phyloP scores from a whole-genome alignment of 2,888 invertebrate genomes.

The Parnassius glacialis region DNA sequence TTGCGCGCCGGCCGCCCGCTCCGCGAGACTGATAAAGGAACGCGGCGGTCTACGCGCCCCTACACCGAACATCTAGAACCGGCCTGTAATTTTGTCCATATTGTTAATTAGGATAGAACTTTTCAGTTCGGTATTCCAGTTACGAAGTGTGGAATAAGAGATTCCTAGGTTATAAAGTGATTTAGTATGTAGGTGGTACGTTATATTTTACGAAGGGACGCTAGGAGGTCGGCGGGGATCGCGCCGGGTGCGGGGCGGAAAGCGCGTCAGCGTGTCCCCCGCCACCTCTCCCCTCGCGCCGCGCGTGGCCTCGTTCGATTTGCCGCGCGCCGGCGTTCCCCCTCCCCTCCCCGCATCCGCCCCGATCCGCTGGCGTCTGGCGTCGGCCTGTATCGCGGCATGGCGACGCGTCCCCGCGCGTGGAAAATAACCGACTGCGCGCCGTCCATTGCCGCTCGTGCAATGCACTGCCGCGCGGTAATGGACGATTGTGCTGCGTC shows the following conservation, averaged over 20 bases:
- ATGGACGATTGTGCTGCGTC: conserved; percentile 35
- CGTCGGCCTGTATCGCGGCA: conserved; percentile 56
- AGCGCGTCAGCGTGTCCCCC: conserved; percentile 42
- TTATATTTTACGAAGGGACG: conserved; percentile 71
- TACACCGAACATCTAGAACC: conserved; percentile 45
- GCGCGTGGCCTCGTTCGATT: conserved; percentile 78
- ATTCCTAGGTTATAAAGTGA: conserved; percentile 75
- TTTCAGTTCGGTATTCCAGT: conserved; percentile 70
- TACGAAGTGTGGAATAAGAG: conserved; percentile 72
- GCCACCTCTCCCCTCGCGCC: conserved; percentile 29
- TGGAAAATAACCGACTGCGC: conserved; percentile 60
- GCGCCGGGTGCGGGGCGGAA: conserved; percentile 45
- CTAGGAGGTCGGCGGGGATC: conserved; percentile 49
- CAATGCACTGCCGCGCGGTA: conserved; percentile 36
- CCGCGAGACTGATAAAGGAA: conserved; percentile 67
- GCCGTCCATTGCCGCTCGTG: conserved; percentile 54
- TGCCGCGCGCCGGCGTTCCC: conserved; percentile 58
- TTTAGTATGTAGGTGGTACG: conserved; percentile 74
- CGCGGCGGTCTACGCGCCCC: conserved; percentile 51
- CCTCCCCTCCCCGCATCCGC: conserved; percentile 45
- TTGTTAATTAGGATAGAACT: conserved; percentile 69
- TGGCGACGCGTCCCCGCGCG: conserved; percentile 62
- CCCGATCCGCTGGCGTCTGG: conserved; percentile 40
- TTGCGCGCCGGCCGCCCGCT: conserved; percentile 58
- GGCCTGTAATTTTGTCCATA: conserved; percentile 74